Conservation (phyloP, 2,888 invertebrate species). For the Capitulum mitella region DNA sequence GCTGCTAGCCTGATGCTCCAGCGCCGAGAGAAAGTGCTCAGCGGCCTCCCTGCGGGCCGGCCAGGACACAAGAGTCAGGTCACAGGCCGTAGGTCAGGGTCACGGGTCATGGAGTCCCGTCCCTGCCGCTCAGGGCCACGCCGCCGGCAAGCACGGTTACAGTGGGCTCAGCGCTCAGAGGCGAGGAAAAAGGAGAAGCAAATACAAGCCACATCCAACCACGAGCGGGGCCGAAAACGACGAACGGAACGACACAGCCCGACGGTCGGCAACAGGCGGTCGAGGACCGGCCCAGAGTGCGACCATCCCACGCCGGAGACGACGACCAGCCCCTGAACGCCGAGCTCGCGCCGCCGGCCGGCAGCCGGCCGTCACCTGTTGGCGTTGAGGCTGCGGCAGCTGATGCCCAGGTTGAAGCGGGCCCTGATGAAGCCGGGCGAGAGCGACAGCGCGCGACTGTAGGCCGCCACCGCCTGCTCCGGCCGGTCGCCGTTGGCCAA, state of each 20-base stretch:
- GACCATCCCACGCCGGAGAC: too few species aligned
- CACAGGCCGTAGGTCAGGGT: too few species aligned
- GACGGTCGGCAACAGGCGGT: too few species aligned
- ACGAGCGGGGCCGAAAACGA: too few species aligned
- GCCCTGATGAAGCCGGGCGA: constrained; percentile 95
- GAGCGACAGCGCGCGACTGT: constrained; percentile 78
- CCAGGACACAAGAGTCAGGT: background rate
- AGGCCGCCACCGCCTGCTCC: constrained; percentile 94
- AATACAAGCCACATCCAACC: too few species aligned
- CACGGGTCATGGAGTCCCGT: too few species aligned
- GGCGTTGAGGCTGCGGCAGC: constrained; percentile 90
- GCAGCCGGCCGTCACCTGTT: constrained; percentile 52
- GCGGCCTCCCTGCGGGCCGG: constrained; percentile 70
- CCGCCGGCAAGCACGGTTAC: too few species aligned
- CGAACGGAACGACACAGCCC: too few species aligned
- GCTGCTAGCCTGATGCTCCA: constrained; percentile 82
- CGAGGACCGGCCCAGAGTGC: too few species aligned
- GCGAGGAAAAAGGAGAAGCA: too few species aligned
- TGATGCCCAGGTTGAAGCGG: constrained; percentile 94
- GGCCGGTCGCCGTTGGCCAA: constrained; percentile 84
- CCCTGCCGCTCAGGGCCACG: too few species aligned
- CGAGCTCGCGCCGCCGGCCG: background rate
- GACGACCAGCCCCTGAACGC: background rate
- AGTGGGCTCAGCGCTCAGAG: too few species aligned
- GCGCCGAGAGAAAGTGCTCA: constrained; percentile 85